These are phyloP conservation scores for Lamellibrachia satsuma DNA, from an alignment of 2,888 invertebrate species.

Conservation along the genomic window DNA sequence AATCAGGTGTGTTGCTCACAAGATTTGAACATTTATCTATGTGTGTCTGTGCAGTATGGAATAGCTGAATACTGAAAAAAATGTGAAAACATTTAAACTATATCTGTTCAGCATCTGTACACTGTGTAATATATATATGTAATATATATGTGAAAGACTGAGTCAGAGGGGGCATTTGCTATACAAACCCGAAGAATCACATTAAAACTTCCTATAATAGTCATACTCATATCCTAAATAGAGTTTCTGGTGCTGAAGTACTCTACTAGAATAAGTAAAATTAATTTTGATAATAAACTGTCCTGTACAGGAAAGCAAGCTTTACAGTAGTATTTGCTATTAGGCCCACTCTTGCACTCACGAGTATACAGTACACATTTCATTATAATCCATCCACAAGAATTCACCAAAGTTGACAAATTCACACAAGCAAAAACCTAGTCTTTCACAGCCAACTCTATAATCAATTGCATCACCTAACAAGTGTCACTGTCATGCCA, in stretches of 20 bases:
- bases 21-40: not conserved
- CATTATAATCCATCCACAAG: not conserved
- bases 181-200: not conserved
- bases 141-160: not conserved
- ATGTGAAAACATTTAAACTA: no score
- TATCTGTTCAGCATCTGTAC: not conserved
- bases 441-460: not conserved
- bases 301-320: not conserved
- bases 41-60: not conserved
- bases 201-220: not conserved
- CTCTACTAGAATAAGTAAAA: not conserved
- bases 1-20: not conserved
- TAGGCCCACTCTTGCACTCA: not conserved
- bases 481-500: not conserved
- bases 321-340: not conserved
- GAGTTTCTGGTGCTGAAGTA: not conserved
- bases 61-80: no score
- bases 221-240: not conserved
- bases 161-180: not conserved
- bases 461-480: not conserved
- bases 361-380: not conserved
- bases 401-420: slow-evolving; percentile 9
- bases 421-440: not conserved
- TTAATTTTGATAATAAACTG: not conserved
- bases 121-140: not conserved